Percentiles rank a stretch among this genome's conserved stretches.
These are phyloP conservation scores for Turdus rufiventris DNA, from an alignment of 2,113 vertebrate genomes.

Conservation along the genomic window DNA sequence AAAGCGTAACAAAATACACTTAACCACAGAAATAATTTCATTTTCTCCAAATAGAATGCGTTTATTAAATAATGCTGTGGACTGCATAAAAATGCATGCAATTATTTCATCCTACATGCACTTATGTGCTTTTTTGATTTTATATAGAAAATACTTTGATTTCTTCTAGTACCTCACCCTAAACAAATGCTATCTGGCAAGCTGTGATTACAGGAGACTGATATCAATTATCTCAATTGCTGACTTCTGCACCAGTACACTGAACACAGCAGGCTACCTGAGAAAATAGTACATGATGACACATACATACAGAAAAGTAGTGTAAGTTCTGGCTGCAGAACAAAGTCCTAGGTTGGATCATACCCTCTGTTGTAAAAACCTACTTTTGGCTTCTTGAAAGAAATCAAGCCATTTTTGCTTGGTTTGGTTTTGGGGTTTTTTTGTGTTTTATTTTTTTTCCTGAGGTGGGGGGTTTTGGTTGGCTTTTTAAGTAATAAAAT, in stretches of 20 bases:
- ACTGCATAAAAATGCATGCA: neutral
- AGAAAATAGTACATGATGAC: neutral
- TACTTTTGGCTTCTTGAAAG: neutral
- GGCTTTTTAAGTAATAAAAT: neutral
- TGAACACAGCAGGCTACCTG: neutral
- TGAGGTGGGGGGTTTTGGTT: neutral
- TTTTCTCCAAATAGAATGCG: neutral
- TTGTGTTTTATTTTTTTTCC: too few relatives aligned
- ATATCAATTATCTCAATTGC: neutral
- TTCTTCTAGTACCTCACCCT: neutral
- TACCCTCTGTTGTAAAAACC: neutral
- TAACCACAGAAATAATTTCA: neutral
- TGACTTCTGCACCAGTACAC: neutral
- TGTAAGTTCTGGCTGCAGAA: neutral
- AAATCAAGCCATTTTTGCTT: neutral
- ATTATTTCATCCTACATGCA: neutral
- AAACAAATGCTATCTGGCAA: neutral
- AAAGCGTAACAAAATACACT: neutral
- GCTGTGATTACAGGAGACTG: neutral
- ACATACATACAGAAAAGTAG: neutral
- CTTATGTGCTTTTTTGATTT: neutral
- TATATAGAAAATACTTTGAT: neutral
- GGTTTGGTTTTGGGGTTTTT: too few relatives aligned
- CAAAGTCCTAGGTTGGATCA: neutral
- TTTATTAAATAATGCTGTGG: neutral